Base-by-base conservation (phyloP, 1,140 invertebrate species). In the Adoxophyes honmai region DNA sequence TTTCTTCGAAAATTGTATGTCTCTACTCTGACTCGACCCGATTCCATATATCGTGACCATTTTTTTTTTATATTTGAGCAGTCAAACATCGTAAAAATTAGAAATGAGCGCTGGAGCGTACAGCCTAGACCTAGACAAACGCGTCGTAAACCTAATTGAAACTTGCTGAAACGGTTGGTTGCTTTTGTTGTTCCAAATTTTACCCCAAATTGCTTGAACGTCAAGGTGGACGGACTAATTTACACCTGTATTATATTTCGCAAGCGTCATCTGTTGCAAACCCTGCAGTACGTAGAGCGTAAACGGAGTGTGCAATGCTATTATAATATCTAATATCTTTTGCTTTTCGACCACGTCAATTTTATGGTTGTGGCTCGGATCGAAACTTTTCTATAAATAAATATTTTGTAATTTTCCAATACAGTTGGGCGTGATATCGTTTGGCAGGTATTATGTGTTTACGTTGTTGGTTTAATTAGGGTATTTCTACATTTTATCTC, bases 171-270 rank as follows among this genome's bases (percentile, higher is more conserved):
- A 28, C 42, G 21, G 42, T 11, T 48, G 21, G 21, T 33, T 48
- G 21, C 42, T 33, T 48, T 9, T 33, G 16, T 48, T 28, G 28
- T 18, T 48, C 16, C 18, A 4, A 21, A 44, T 21, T 44, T 14
- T 48, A 48, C 42, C 42, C 42, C 42, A 48, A 48, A 48, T 48
- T 48, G 10, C 42, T 21, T 6, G 42, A 48, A 1, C 21, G 10
- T 28, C 42, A 48, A 48, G 42, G 39, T 44, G 18, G 39, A 18
- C 21, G 42, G 11, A 48, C 18, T 48, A 33, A 48, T 48, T 48
- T 48, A 48, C 42, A 48, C 42, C 11, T 48, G 42, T 48, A 48
- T 48, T 18, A 48, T 48, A 48, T 48, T 28, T 48, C 16, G 42
- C 11, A 48, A 48, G 42, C 18, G 28, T 48, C 16, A 48, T 48